phyloP scores from a whole-genome alignment of 2,797 vertebrate species.

The Microhierax caerulescens region DNA sequence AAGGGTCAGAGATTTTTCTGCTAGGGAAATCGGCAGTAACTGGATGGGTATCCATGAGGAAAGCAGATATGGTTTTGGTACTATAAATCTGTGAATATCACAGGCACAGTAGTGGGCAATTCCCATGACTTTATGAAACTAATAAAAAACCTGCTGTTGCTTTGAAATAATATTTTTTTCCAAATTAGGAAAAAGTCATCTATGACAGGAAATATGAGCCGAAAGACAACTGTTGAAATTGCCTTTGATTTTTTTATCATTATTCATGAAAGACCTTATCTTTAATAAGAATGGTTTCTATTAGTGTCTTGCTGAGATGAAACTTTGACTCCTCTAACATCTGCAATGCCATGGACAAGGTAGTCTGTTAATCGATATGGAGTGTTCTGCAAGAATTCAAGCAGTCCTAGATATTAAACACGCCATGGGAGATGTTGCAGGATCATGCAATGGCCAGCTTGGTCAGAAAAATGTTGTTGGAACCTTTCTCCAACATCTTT shows the following conservation, averaged over 20 bases:
- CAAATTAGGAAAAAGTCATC: neutral
- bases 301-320: slow-evolving; percentile 6
- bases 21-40: neutral
- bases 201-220: neutral
- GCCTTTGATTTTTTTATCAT: neutral
- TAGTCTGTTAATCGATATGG: neutral
- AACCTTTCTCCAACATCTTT: neutral
- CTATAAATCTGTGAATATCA: neutral
- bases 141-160: neutral
- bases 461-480: neutral
- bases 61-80: neutral
- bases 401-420: neutral
- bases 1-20: neutral
- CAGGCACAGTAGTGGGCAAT: neutral
- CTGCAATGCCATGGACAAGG: neutral
- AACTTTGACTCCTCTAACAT: neutral
- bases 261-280: neutral
- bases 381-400: neutral
- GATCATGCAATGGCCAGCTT: neutral
- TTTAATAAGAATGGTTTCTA: neutral
- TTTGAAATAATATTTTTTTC: neutral
- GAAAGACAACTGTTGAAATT: neutral
- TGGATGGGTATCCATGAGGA: neutral
- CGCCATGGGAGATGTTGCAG: neutral
- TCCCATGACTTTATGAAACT: neutral